These are phyloP conservation scores for Sepioteuthis lessoniana DNA, from an alignment of 2,888 invertebrate species.

Conservation along the genomic window DNA sequence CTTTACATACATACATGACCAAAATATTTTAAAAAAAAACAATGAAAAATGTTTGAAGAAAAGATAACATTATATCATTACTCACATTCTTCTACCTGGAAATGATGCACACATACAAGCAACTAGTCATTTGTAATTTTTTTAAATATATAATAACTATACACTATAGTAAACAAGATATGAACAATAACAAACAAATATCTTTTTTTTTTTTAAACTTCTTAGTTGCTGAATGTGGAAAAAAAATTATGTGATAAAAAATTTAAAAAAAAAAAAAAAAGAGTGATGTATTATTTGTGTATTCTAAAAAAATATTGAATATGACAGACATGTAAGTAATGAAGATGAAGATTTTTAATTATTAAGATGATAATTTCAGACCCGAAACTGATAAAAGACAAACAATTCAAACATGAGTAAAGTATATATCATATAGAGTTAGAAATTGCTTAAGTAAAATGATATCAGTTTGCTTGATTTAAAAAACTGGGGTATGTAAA, in stretches of 20 bases:
- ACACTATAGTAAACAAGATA: not conserved
- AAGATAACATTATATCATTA: not conserved
- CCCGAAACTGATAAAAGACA: too few species aligned
- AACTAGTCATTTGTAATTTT: not conserved
- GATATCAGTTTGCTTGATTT: not conserved
- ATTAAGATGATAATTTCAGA: not conserved
- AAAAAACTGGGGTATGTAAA: not conserved
- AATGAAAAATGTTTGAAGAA: not conserved
- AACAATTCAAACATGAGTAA: too few species aligned
- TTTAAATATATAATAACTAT: not conserved
- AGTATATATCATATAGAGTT: not conserved
- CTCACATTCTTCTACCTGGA: not conserved
- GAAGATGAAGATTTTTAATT: not conserved
- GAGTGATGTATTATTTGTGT: too few species aligned
- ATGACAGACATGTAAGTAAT: not conserved
- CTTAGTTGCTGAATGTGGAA: not conserved
- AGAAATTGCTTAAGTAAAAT: not conserved
- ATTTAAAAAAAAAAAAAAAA: not conserved
- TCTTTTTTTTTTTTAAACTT: not conserved
- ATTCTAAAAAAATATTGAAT: not conserved
- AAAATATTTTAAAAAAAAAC: not conserved
- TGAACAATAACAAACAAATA: not conserved
- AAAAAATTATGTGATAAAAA: not conserved
- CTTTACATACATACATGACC: not conserved
- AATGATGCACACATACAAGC: not conserved